Base-by-base conservation (phyloP, 1,140 invertebrate genomes). In the Saccostrea glomerata region DNA sequence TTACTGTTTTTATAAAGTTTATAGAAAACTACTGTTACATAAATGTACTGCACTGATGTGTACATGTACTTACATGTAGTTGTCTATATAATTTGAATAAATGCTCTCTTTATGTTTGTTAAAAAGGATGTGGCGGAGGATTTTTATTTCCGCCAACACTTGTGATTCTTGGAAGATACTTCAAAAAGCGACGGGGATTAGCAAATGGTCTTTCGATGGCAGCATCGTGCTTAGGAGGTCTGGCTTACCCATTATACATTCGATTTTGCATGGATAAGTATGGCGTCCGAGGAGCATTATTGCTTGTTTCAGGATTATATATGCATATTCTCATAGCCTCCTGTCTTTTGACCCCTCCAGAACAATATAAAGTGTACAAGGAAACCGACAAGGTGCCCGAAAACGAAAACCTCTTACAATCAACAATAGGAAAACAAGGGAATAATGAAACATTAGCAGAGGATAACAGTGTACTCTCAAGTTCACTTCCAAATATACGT, bases 251-350 rank as follows among this genome's bases (percentile, higher is more conserved):
- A 0, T 88, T 87, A 6, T 70, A 93, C 5, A 82, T 91, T 5
- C 40, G 86, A 40, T 73, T 88, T 47, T 85, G 93, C n/a, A 54
- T 92, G 6, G 85, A 88, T 30, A 23, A 84, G 3, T 93, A 90
- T 83, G 90, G 90, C 15, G 63, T 91, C 0, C 77, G 86, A 12
- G 94, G 94, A 7, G 91, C 93, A 2, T 91, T 97, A 9, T 94
- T 98, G 0, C 94, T 98, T 4, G 96, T 98, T 95, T 97, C 97
- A 7, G 98, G 89, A 3, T 66, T 92, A 6, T 55, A 89, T 54
- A 20, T 91, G 12, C 86, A 92, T 47, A 73, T 77, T 23, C 56
- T 90, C 17, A 47, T 88, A 4, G 85, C 66, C 7, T 84, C 73
- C 9, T 66, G 54, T 15, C 82, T 92, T 11, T 13, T 91, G 9